Percentiles rank a stretch among this genome's conserved stretches.
Evolutionary conservation across 1,140 invertebrate species (phyloP).

Genomic region (Harlomillsia oculata): DNA sequence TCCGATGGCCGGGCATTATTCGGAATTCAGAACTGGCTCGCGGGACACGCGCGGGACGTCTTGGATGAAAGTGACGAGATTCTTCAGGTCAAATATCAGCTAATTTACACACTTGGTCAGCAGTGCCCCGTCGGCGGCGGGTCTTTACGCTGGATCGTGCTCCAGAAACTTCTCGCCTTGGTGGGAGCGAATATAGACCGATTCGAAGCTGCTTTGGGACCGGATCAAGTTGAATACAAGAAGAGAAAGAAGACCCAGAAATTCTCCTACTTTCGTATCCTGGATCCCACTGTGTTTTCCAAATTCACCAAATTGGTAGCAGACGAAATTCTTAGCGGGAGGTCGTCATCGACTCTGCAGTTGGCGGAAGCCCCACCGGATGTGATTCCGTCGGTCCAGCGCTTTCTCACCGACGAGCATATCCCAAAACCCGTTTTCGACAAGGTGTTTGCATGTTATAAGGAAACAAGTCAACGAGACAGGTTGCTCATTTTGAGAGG

Average conservation of each 20-base stretch:
- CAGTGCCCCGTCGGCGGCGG: slow-evolving; percentile 22
- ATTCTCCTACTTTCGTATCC: slow-evolving; percentile 7
- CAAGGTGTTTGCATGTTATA: slow-evolving; percentile 2
- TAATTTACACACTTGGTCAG: slow-evolving; percentile 29
- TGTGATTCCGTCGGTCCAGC: background rate
- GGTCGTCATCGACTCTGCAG: background rate
- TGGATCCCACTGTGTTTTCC: background rate
- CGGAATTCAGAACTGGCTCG: slow-evolving; percentile 7
- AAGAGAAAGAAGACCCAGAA: background rate
- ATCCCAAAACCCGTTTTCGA: background rate
- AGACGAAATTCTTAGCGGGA: slow-evolving; percentile 7
- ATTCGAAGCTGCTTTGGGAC: background rate
- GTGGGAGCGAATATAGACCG: slow-evolving; percentile 1
- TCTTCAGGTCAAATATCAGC: slow-evolving; percentile 30
- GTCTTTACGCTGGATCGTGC: slow-evolving; percentile 18
- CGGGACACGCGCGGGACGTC: slow-evolving; percentile 16
- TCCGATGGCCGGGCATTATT: background rate
- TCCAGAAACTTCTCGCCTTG: slow-evolving; percentile 3
- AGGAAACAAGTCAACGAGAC: slow-evolving; percentile 2
- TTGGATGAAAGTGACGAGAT: slow-evolving; percentile 33
- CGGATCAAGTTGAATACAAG: slow-evolving; percentile 2
- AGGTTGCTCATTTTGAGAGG: slow-evolving; percentile 24
- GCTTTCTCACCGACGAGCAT: slow-evolving; percentile 10
- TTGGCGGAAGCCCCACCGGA: background rate
- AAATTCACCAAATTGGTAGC: slow-evolving; percentile 4